phyloP scores from a whole-genome alignment of 2,888 invertebrate genomes.

The Orthosia gothica region DNA sequence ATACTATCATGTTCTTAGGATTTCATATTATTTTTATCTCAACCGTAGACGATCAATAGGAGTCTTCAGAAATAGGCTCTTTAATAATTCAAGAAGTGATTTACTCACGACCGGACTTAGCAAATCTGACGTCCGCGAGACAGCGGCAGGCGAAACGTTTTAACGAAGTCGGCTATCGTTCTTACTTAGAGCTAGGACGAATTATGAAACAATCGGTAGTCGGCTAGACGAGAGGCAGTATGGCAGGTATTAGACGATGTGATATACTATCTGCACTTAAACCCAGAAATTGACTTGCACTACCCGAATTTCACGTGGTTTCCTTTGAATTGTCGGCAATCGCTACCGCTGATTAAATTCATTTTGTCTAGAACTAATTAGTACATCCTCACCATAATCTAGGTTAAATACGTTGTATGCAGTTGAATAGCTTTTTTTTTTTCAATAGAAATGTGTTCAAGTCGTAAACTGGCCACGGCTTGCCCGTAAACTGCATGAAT shows the following conservation, averaged over 20 bases:
- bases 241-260: no score
- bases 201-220: not conserved
- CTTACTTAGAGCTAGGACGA: not conserved
- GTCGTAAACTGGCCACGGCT: slow-evolving; percentile 65
- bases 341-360: not conserved
- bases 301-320: no score
- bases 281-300: no score
- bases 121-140: slow-evolving; percentile 29
- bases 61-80: slow-evolving; percentile 14
- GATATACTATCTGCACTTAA: no score
- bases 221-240: not conserved
- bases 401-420: slow-evolving; percentile 16
- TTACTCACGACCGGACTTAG: slow-evolving; percentile 1
- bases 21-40: slow-evolving; percentile 17
- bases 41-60: slow-evolving; percentile 4
- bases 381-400: not conserved
- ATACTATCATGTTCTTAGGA: slow-evolving; percentile 11
- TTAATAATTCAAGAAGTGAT: slow-evolving; percentile 34
- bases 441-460: slow-evolving; percentile 45
- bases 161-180: not conserved
- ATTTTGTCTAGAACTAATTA: no score
- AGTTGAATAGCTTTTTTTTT: slow-evolving; percentile 10
- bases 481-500: slow-evolving; percentile 68
- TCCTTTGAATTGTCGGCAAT: not conserved
- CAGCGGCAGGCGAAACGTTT: slow-evolving; percentile 12